phyloP scores from a whole-genome alignment of 2,113 vertebrate genomes.

The Gulo gulo region DNA sequence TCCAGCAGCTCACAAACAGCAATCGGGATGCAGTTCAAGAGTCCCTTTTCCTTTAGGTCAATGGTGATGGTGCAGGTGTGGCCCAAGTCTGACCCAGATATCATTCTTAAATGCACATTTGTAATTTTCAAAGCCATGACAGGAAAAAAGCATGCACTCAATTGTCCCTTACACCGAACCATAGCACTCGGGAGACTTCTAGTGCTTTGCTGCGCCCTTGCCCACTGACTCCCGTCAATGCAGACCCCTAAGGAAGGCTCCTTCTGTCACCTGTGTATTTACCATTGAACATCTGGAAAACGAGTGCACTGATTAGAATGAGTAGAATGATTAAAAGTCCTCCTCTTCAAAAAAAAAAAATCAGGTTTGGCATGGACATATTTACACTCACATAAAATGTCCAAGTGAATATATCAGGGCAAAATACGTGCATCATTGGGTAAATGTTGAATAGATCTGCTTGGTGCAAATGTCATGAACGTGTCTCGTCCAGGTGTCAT shows the following conservation, averaged over 20 bases:
- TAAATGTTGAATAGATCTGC: background rate
- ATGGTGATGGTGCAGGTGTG: background rate
- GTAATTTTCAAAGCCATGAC: background rate
- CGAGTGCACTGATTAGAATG: background rate
- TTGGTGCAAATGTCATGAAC: background rate
- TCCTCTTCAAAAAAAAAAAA: background rate
- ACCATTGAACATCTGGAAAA: background rate
- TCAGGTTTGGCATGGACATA: too few species aligned
- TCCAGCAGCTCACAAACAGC: background rate
- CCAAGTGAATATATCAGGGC: background rate
- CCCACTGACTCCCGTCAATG: background rate
- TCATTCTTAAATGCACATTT: background rate
- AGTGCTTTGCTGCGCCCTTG: fast-evolving
- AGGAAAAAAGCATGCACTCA: too few species aligned
- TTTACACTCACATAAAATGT: background rate
- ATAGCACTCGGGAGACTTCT: background rate
- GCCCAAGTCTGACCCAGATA: background rate
- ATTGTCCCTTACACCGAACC: background rate
- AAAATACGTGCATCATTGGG: background rate
- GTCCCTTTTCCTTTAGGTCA: background rate
- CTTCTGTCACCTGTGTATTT: background rate
- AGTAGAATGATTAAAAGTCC: background rate
- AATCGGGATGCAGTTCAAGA: background rate
- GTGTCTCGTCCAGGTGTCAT: background rate
- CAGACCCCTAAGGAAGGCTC: background rate